Conservation (phyloP, 2,888 invertebrate genomes). For the Chromoteleia sp. region DNA sequence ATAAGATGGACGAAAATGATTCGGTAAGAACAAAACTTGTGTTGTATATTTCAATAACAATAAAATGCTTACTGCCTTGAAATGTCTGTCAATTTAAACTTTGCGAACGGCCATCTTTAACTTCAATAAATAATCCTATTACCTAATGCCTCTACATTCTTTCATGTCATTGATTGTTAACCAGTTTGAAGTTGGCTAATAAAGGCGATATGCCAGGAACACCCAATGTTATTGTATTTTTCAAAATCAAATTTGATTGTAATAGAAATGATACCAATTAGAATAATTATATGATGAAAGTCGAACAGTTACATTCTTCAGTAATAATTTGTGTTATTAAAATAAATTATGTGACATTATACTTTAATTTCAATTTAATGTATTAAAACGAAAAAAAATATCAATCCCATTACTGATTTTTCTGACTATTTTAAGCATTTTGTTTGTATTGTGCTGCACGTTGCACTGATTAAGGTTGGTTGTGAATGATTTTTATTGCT, state of each 20-base stretch:
- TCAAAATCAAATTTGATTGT: not conserved
- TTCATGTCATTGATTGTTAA: not conserved
- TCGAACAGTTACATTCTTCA: too few relatives aligned
- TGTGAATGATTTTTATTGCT: conserved; percentile 78
- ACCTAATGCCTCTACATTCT: not conserved
- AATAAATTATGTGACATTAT: too few relatives aligned
- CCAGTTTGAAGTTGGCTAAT: not conserved
- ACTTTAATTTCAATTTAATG: too few relatives aligned
- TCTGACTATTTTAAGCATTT: conserved; percentile 3
- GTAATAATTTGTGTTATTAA: too few relatives aligned
- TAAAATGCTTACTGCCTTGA: conserved; percentile 19
- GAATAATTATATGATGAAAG: too few relatives aligned
- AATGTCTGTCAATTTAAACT: not conserved
- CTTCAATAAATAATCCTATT: not conserved
- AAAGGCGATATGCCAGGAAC: too few relatives aligned
- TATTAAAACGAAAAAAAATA: too few relatives aligned
- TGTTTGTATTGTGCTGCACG: conserved; percentile 66
- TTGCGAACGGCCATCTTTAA: not conserved
- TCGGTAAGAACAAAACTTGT: conserved; percentile 88
- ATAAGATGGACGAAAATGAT: conserved; percentile 99
- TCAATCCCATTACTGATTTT: not conserved
- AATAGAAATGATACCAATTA: not conserved
- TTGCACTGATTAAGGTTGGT: conserved; percentile 71
- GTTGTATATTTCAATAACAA: not conserved
- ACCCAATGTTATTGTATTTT: conserved; percentile 1